A percentile compares a stretch with the other conserved stretches of the same genome.
Evolutionary conservation across 2,888 invertebrate genomes (phyloP).

Genomic region (Anticlea derivata): DNA sequence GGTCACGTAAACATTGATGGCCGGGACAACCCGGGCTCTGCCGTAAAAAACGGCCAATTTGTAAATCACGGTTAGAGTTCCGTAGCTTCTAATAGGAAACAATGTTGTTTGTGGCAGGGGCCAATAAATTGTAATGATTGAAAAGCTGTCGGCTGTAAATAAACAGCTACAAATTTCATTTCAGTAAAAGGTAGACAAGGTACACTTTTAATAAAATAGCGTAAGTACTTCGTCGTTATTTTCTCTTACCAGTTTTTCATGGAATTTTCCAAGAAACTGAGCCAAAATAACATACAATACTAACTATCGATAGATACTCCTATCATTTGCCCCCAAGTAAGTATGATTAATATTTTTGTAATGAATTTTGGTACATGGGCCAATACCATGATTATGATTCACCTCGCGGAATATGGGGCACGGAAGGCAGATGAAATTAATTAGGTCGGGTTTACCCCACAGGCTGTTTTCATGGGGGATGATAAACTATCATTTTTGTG

Average conservation of each 20-base stretch:
- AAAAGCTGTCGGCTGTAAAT: conserved; percentile 4
- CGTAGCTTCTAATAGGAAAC: conserved; percentile 10
- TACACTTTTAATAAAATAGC: too few relatives aligned
- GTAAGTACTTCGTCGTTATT: too few relatives aligned
- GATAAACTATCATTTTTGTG: conserved; percentile 34
- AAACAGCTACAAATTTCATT: neutral
- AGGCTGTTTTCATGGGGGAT: conserved; percentile 36
- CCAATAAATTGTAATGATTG: conserved; percentile 8
- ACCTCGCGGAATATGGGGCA: conserved; percentile 28
- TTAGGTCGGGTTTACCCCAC: conserved; percentile 35
- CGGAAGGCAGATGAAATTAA: conserved; percentile 39
- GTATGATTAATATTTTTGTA: conserved; percentile 7
- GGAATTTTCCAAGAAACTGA: neutral
- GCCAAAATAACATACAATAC: too few relatives aligned
- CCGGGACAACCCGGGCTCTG: conserved; percentile 30
- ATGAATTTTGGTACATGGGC: conserved; percentile 7
- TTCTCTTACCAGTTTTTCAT: neutral
- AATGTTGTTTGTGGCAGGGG: conserved; percentile 8
- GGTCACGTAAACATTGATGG: conserved; percentile 76
- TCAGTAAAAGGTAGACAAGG: neutral
- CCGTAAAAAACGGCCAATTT: conserved; percentile 26
- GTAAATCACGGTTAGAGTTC: conserved; percentile 22
- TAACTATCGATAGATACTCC: too few relatives aligned
- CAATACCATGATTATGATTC: conserved; percentile 34
- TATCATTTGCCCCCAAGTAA: neutral